These are phyloP conservation scores for Steatocranus sp. DNA, from an alignment of 2,797 vertebrate genomes.

Conservation along the genomic window DNA sequence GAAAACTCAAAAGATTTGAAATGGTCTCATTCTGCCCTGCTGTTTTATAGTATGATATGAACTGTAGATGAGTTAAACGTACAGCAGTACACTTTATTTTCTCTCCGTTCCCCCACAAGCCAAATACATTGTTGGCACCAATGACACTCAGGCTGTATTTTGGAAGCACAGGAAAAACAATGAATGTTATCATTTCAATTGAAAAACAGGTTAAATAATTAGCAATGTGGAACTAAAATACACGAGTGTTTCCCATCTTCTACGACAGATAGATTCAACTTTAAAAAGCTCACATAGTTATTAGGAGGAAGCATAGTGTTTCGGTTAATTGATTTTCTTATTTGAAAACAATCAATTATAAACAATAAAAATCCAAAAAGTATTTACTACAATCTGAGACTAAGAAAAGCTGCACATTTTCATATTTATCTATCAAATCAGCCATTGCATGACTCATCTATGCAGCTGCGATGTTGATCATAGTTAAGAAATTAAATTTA, in stretches of 20 bases:
- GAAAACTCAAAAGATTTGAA: background rate
- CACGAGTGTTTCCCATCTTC: background rate
- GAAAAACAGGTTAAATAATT: background rate
- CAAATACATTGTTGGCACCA: background rate
- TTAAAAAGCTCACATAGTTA: background rate
- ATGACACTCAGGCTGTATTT: background rate
- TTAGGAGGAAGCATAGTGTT: background rate
- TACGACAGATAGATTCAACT: background rate
- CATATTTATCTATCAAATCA: background rate
- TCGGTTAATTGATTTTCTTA: background rate
- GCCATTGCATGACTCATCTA: background rate
- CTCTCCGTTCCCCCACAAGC: background rate
- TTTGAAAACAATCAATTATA: background rate
- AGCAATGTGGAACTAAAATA: background rate
- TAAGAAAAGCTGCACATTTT: background rate
- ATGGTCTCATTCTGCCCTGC: background rate
- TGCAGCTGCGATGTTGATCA: background rate
- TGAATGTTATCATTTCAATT: background rate
- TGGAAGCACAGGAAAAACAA: background rate
- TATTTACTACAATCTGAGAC: background rate
- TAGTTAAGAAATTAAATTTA: background rate
- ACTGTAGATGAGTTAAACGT: background rate
- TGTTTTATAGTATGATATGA: background rate
- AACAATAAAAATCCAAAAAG: background rate
- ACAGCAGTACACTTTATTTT: background rate